Conservation (phyloP, 2,797 vertebrate species). For the Muraenolepis orangiensis region DNA sequence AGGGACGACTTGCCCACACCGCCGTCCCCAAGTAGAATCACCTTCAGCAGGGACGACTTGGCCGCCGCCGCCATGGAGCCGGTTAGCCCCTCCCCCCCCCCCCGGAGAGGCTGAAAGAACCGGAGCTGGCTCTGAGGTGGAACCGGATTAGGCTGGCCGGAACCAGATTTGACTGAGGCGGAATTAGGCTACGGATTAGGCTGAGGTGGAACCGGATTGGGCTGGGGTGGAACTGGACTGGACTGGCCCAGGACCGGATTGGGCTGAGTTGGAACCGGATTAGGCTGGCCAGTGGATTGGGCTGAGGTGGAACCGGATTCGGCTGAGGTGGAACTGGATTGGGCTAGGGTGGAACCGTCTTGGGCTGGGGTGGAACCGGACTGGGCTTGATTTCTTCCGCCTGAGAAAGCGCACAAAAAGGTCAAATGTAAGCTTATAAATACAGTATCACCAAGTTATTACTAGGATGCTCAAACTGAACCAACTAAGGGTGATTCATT, state of each 20-base stretch:
- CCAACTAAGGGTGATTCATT: background rate
- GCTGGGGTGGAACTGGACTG: background rate
- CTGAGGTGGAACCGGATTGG: background rate
- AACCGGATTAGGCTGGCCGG: background rate
- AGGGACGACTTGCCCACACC: conserved; percentile 97
- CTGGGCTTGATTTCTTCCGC: no score
- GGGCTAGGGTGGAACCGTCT: no score
- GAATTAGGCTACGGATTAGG: background rate
- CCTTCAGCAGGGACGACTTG: conserved; percentile 91
- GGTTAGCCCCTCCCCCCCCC: background rate
- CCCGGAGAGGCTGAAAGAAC: background rate
- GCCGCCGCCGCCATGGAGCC: conserved; percentile 66
- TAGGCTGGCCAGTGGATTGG: background rate
- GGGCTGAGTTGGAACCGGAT: no score
- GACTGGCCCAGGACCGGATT: background rate
- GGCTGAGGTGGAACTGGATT: background rate
- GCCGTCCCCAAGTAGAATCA: conserved; percentile 93
- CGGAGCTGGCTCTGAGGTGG: no score
- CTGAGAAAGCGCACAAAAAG: background rate
- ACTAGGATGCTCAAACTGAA: background rate
- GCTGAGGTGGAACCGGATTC: background rate
- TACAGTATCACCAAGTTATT: background rate
- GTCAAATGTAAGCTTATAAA: background rate
- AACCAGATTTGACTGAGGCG: background rate
- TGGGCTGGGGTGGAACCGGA: no score